A percentile compares a stretch with the other conserved stretches of the same genome.
Conservation (phyloP, 2,113 vertebrate genomes). For the Suncus etruscus region DNA sequence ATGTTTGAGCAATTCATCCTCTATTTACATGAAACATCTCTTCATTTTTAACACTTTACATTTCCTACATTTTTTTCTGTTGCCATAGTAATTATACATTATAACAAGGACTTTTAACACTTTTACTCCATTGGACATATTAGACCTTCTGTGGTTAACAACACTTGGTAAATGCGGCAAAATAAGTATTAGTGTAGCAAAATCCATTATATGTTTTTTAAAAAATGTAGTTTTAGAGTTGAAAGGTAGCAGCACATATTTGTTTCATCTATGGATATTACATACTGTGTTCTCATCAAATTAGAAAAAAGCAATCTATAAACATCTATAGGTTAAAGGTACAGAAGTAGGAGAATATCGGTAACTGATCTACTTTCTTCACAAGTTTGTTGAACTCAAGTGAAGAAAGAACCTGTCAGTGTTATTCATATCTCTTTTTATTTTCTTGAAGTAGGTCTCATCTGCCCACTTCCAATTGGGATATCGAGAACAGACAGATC, state of each 20-base stretch:
- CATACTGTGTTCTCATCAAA: not conserved
- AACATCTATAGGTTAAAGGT: not conserved
- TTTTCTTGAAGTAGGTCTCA: not conserved
- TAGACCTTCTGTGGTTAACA: slow-evolving; percentile 19
- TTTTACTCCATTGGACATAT: slow-evolving; percentile 10
- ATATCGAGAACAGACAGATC: not conserved
- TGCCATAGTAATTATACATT: slow-evolving; percentile 49
- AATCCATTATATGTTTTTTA: not conserved
- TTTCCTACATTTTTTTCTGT: slow-evolving; percentile 31
- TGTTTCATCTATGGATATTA: not conserved
- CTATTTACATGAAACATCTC: not conserved
- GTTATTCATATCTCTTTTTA: slow-evolving; percentile 11
- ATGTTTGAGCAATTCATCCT: slow-evolving; percentile 41
- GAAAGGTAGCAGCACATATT: not conserved
- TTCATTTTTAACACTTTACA: slow-evolving; percentile 57
- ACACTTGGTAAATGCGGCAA: not conserved
- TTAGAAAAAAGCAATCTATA: no score
- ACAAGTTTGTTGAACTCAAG: not conserved
- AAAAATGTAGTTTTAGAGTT: not conserved
- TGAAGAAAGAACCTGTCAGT: slow-evolving; percentile 15
- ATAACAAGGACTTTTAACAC: slow-evolving; percentile 41
- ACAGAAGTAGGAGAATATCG: not conserved
- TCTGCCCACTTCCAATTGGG: not conserved
- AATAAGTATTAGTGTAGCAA: not conserved
- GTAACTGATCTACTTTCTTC: slow-evolving; percentile 18